Conservation (phyloP, 2,888 invertebrate species). For the Priapulus caudatus region DNA sequence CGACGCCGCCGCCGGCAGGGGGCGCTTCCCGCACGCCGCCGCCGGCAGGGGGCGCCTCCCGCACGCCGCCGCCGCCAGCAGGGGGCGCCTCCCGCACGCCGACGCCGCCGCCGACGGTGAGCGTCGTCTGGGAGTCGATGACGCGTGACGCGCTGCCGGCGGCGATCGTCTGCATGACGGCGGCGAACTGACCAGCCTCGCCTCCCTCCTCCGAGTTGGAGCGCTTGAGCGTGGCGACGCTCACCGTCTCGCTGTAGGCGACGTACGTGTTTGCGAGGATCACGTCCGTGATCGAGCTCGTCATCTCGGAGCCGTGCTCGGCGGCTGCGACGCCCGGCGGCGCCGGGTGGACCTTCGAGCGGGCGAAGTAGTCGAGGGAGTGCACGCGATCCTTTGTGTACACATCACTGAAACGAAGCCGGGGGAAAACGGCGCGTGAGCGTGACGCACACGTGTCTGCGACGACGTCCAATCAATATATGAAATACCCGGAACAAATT, state of each 20-base stretch:
- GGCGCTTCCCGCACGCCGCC: too few species aligned
- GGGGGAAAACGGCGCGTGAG: too few species aligned
- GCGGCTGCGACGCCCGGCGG: not conserved
- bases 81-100: not conserved
- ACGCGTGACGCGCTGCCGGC: not conserved
- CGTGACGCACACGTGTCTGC: too few species aligned
- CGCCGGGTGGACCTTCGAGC: too few species aligned
- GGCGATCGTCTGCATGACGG: not conserved
- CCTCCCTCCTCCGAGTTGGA: too few species aligned
- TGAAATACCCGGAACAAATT: too few species aligned
- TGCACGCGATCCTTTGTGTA: not conserved
- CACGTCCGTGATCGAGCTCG: not conserved
- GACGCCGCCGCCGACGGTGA: not conserved
- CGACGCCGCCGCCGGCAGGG: too few species aligned
- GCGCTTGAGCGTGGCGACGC: not conserved
- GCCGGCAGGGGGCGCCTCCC: not conserved
- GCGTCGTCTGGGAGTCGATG: not conserved
- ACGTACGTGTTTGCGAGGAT: not conserved
- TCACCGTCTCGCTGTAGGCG: not conserved
- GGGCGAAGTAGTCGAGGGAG: too few species aligned
- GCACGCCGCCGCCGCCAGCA: not conserved
- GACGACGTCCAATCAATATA: too few species aligned
- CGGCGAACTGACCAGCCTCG: not conserved
- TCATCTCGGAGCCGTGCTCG: too few species aligned
- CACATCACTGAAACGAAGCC: too few species aligned